These are phyloP conservation scores for Drosophila ogumai DNA, from an alignment of 1,140 invertebrate species.

Conservation along the genomic window DNA sequence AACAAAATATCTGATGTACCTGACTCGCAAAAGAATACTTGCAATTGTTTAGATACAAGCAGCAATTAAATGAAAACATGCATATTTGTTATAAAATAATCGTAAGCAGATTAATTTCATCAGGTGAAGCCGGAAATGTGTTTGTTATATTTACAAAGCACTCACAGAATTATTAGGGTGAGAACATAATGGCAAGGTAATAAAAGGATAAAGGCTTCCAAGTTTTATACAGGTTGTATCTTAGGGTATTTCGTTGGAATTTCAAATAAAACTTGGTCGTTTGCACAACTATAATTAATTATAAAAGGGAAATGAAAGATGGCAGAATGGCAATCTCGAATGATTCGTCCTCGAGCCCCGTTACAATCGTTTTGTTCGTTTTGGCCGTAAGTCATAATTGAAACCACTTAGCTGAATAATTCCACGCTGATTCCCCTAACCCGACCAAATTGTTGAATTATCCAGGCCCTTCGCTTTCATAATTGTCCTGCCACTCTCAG, in stretches of 20 bases:
- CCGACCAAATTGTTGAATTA: slow-evolving; percentile 43
- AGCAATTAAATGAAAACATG: slow-evolving; percentile 29
- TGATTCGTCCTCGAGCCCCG: neutral
- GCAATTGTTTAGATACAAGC: slow-evolving; percentile 5
- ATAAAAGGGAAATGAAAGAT: neutral
- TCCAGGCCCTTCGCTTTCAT: slow-evolving; percentile 32
- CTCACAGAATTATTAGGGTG: neutral
- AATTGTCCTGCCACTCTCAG: slow-evolving; percentile 54
- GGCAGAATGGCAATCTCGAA: neutral
- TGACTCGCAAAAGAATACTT: slow-evolving; percentile 14
- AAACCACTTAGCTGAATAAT: slow-evolving; percentile 36
- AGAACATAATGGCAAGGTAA: neutral
- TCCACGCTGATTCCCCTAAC: slow-evolving; percentile 30
- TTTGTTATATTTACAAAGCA: neutral
- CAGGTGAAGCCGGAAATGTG: neutral
- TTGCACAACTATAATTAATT: slow-evolving; percentile 2
- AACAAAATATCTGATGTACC: slow-evolving; percentile 27
- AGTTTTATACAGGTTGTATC: neutral
- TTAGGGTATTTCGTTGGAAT: no score
- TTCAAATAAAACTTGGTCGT: neutral
- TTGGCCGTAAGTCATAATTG: slow-evolving; percentile 26
- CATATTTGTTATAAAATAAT: slow-evolving; percentile 2
- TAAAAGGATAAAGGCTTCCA: neutral
- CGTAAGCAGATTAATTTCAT: neutral
- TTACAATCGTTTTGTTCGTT: slow-evolving; percentile 2